These are phyloP conservation scores for Eupithecia insigniata DNA, from an alignment of 2,888 invertebrate species.

Conservation along the genomic window DNA sequence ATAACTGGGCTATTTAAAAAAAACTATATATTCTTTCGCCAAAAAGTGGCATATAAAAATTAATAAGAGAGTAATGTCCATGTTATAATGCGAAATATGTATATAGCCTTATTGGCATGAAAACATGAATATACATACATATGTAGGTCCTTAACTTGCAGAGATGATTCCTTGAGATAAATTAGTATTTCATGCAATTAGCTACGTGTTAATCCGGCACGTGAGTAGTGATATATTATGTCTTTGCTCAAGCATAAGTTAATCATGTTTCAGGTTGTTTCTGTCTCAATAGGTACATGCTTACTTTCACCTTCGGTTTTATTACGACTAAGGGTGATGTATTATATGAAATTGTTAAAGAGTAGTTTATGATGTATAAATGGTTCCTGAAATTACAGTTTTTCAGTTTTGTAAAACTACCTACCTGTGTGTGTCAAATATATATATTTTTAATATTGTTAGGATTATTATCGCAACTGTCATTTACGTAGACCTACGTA, in stretches of 20 bases:
- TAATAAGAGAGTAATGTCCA: too few relatives aligned
- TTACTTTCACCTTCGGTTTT: slow-evolving; percentile 7
- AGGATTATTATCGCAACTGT: neutral
- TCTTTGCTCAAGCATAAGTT: slow-evolving; percentile 23
- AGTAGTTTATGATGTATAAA: neutral
- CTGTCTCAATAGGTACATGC: neutral
- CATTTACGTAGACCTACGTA: neutral
- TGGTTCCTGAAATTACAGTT: neutral
- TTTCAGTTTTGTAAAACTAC: neutral
- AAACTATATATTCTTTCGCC: too few relatives aligned
- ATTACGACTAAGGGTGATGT: neutral
- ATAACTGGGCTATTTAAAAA: neutral
- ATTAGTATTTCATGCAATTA: slow-evolving; percentile 47
- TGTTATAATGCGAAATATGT: too few relatives aligned
- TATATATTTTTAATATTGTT: neutral
- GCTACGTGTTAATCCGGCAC: slow-evolving; percentile 41
- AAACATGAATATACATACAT: too few relatives aligned
- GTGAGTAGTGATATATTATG: slow-evolving; percentile 20
- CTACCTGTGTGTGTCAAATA: neutral
- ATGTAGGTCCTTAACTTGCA: neutral
- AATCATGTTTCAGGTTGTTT: slow-evolving; percentile 19
- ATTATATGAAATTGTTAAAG: neutral
- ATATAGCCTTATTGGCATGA: neutral
- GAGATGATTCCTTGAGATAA: slow-evolving; percentile 32
- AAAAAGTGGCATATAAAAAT: too few relatives aligned